Percentiles rank a stretch among this genome's conserved stretches.
These are phyloP conservation scores for Euwallacea similis DNA, from an alignment of 1,140 invertebrate genomes.

Conservation along the genomic window DNA sequence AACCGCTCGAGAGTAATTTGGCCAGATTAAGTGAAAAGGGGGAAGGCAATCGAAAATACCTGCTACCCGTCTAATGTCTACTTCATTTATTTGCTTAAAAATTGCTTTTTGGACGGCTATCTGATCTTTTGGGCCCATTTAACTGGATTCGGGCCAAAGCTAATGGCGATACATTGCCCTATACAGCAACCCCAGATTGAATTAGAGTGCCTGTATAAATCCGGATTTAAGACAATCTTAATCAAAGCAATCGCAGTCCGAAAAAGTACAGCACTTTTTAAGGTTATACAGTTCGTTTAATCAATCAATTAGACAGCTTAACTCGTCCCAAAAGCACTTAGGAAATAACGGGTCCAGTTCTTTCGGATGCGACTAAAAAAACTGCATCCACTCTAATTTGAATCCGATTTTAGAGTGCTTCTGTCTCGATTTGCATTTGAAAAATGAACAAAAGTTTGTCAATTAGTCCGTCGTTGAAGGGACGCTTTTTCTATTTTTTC, in stretches of 20 bases:
- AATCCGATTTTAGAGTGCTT: not conserved
- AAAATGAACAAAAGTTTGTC: not conserved
- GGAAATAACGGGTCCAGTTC: not conserved
- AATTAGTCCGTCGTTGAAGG: not conserved
- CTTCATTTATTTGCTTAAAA: constrained; percentile 26
- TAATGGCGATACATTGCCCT: constrained; percentile 2
- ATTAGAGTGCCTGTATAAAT: not conserved
- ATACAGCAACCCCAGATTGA: not conserved
- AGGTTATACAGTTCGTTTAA: constrained; percentile 2
- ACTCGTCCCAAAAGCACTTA: constrained; percentile 2
- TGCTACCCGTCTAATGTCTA: constrained; percentile 17
- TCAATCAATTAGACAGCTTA: constrained; percentile 4
- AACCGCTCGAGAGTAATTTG: constrained; percentile 26
- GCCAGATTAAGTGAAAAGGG: constrained; percentile 26
- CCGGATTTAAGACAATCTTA: too few species aligned
- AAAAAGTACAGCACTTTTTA: not conserved
- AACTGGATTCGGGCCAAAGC: constrained; percentile 3
- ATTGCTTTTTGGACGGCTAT: constrained; percentile 14
- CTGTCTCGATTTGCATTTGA: not conserved
- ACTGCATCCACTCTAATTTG: not conserved
- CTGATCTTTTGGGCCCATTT: constrained; percentile 13
- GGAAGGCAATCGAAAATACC: constrained; percentile 25
- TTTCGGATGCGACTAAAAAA: not conserved
- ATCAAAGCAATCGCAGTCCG: too few species aligned
- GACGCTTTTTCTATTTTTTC: too few species aligned